Evolutionary conservation across 2,113 vertebrate species (phyloP), one percentile per base, ranked within the genome.

Genomic region (Paraplagusia blochii): DNA sequence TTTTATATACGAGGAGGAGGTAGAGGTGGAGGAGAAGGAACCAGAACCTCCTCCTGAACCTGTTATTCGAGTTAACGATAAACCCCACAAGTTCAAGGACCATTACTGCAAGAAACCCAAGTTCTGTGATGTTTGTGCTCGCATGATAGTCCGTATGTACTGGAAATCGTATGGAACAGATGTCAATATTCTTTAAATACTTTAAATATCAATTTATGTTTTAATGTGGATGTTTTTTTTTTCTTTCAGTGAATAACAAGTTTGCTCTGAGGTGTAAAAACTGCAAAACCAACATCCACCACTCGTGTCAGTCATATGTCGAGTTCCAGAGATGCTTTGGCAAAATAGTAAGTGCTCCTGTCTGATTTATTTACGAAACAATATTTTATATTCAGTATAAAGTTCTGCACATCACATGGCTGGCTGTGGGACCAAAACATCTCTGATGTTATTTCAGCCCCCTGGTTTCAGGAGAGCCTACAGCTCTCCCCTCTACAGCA

Each of bases 91-190:
- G 84, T 94, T 99, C 83, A 98, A 96, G 86, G 95, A 99, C 88
- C 95, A 99, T 65, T 99, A 96, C 84, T 96, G 96, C 90, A 99
- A 98, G 88, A 99, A 95, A 58, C 95, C 95, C 76, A 99, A 99
- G 78, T 98, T 99, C 88, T 99, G 96, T 5, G 96, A 98, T 0
- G 95, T 98, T 79, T 99, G 96, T 3, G 96, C 95, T 72, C 93
- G 96, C 63, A 99, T 98, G 96, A 99, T 98, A 43, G 95, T 98
- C 84, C 89, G 95, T 98, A 89, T 89, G 95, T 87, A 11, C 5
- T n/a, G 4, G 8, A 39, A 43, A 22, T 5, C 11, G 18, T 11
- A 14, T 8, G 16, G 53, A 29, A 29, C 2, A 29, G 22, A n/a
- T n/a, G n/a, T n/a, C n/a, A n/a, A n/a, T n/a, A n/a, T n/a, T n/a